Evolutionary conservation across 2,113 vertebrate species (phyloP).

Genomic region (Indri indri): DNA sequence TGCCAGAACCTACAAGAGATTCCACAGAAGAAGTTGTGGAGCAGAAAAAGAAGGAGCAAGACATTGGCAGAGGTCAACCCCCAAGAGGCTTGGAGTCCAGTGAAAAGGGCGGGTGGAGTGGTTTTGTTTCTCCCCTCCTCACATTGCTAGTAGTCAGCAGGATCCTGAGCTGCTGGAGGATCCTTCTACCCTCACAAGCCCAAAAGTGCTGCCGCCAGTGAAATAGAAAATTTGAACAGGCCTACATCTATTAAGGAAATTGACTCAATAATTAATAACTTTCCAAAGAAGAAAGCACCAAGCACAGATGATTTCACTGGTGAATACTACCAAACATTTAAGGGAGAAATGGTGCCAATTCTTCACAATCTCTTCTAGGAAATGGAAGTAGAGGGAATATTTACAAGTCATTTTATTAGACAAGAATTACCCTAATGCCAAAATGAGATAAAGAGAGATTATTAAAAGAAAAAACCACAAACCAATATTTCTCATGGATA

Average conservation of each 20-base stretch:
- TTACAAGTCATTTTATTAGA: neutral
- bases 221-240: neutral
- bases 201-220: no score
- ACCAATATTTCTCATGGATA: neutral
- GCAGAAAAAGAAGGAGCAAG: no score
- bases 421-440: neutral
- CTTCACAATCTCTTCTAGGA: neutral
- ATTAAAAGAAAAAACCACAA: neutral
- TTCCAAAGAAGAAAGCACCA: neutral
- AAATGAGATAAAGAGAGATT: neutral
- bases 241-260: neutral
- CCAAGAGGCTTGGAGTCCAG: no score
- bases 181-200: no score
- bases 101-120: no score
- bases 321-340: neutral
- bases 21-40: no score
- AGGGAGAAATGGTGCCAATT: neutral
- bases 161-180: no score
- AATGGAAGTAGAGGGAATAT: neutral
- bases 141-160: no score
- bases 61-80: no score
- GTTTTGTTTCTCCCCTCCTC: no score
- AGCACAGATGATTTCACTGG: neutral
- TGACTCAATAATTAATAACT: neutral
- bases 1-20: no score